Evolutionary conservation across 2,888 invertebrate genomes (phyloP).

Genomic region (Macaria liturata): DNA sequence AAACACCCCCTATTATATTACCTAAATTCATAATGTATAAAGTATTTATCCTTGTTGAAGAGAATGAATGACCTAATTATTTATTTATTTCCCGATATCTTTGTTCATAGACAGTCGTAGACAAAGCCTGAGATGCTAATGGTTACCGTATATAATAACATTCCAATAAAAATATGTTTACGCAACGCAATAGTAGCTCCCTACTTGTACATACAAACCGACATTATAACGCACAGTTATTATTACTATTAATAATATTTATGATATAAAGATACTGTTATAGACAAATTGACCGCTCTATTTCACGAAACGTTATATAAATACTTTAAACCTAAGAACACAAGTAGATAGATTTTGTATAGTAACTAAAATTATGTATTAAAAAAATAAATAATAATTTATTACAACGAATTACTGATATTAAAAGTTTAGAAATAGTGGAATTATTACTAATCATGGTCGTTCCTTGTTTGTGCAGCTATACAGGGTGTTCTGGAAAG

Average conservation of each 20-base stretch:
- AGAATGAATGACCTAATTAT: slow-evolving; percentile 32
- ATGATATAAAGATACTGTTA: slow-evolving; percentile 10
- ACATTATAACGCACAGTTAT: slow-evolving; percentile 41
- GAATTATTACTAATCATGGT: slow-evolving; percentile 2
- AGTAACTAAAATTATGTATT: slow-evolving; percentile 36
- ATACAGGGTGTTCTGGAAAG: neutral
- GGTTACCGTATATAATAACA: slow-evolving; percentile 69
- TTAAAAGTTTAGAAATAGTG: slow-evolving; percentile 49
- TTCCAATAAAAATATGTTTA: slow-evolving; percentile 50
- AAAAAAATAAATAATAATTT: slow-evolving; percentile 53
- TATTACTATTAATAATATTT: slow-evolving; percentile 19
- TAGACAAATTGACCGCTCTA: slow-evolving; percentile 38
- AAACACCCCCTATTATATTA: slow-evolving; percentile 55
- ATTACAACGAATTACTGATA: slow-evolving; percentile 76
- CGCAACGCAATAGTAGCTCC: slow-evolving; percentile 48
- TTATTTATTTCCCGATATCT: slow-evolving; percentile 47
- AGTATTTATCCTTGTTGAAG: slow-evolving; percentile 69
- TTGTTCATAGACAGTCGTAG: slow-evolving; percentile 53
- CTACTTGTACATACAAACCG: slow-evolving; percentile 49
- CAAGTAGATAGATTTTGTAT: slow-evolving; percentile 62
- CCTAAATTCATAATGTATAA: slow-evolving; percentile 58
- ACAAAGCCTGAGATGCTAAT: slow-evolving; percentile 75
- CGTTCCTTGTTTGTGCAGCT: slow-evolving; percentile 4
- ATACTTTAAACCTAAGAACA: slow-evolving; percentile 40
- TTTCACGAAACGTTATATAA: slow-evolving; percentile 30